Evolutionary conservation across 2,888 invertebrate species (phyloP), one percentile per base, ranked within the genome.

Genomic region (Serrognathus titanus): DNA sequence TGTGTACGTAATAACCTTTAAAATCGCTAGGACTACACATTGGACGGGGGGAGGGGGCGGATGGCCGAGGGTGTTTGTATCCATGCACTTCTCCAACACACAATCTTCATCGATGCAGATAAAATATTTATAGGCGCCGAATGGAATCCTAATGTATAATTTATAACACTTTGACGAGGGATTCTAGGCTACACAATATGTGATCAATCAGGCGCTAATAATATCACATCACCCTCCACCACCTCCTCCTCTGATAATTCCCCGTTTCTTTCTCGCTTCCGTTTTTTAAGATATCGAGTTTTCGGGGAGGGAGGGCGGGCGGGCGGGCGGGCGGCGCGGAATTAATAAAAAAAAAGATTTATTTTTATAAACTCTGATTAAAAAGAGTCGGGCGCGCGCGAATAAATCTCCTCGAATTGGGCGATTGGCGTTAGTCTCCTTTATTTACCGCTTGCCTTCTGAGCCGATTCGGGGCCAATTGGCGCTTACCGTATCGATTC

Each of bases 381-480:
- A 66, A 66, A 61, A 63, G 63, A 59, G 31, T n/a, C 51, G 38
- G 45, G 39, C 47, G 48, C 63, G 63, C 63, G 63, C 63, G 62
- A 62, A 68, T 70, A 70, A 70, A 70, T 70, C 70, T 66, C 61
- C 43, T 46, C 45, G 69, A 70, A 71, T 70, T 69, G 69, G 67
- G 51, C 66, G 69, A 70, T 68, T 64, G 67, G 66, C 65, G 69
- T 68, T 69, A 69, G 68, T 69, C 67, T 63, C 65, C 57, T 69
- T 73, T 71, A 73, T 73, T 73, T 73, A 73, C 71, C 68, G 70
- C 68, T 58, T 57, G 61, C 66, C 66, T 67, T 59, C 66, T 66
- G 69, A 68, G 64, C 66, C 69, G 69, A 71, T 71, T 70, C 66
- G 69, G 67, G 16, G 68, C 70, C 72, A 71, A 71, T 72, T 71